Evolutionary conservation across 2,113 vertebrate genomes (phyloP).

Genomic region (Ailurus styani): DNA sequence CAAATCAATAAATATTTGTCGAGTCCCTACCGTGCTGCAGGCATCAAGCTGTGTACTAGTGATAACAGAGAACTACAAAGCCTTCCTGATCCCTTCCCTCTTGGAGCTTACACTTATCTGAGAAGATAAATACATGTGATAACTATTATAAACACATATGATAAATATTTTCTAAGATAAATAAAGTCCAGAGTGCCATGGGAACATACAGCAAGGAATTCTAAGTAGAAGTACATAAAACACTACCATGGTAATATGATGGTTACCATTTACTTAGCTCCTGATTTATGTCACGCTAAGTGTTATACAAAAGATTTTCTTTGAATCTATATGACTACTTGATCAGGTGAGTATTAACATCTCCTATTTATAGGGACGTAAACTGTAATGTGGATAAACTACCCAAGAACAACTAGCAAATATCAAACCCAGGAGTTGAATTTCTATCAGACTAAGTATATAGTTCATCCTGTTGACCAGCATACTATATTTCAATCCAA

Average conservation of each 20-base stretch:
- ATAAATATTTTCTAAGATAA: background rate
- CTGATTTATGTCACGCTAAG: background rate
- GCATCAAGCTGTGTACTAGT: background rate
- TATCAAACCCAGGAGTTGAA: background rate
- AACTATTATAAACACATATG: background rate
- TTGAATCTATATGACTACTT: background rate
- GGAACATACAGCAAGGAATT: background rate
- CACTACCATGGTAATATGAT: background rate
- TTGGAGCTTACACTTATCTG: background rate
- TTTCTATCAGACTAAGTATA: background rate
- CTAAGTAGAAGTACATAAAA: background rate
- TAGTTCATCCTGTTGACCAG: background rate
- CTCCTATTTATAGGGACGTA: background rate
- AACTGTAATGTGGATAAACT: background rate
- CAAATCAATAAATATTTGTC: background rate
- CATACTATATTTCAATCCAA: background rate
- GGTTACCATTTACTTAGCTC: background rate
- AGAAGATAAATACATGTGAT: background rate
- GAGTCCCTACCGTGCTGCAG: background rate
- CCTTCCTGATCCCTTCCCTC: background rate
- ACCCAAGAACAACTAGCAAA: background rate
- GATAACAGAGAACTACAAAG: background rate
- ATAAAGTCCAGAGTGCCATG: background rate
- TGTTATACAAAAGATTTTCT: background rate
- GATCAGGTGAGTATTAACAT: background rate